Percentiles rank a stretch among this genome's conserved stretches.
phyloP scores from a whole-genome alignment of 2,888 invertebrate species.

The Alviniconcha strummeri region DNA sequence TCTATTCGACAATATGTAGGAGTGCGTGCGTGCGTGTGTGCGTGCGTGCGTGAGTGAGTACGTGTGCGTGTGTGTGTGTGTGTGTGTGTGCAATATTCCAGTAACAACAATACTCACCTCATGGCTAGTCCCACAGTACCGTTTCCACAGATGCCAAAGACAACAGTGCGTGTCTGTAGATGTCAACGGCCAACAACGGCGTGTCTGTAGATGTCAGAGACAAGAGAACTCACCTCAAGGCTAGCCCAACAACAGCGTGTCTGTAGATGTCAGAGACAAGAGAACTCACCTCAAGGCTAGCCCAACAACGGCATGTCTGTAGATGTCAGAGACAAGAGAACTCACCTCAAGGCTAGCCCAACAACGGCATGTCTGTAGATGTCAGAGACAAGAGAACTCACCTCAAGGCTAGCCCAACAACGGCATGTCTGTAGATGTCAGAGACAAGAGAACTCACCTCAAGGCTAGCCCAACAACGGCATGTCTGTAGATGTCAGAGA shows the following conservation, averaged over 20 bases:
- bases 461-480: not conserved
- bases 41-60: not conserved
- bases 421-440: not conserved
- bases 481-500: not conserved
- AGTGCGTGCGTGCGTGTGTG: not conserved
- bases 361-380: too few species aligned
- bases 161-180: not conserved
- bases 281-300: conserved; percentile 17
- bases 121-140: not conserved
- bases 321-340: too few species aligned
- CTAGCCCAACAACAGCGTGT: too few species aligned
- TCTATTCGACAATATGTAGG: not conserved
- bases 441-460: not conserved
- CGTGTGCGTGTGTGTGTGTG: conserved; percentile 3
- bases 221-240: too few species aligned
- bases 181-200: not conserved
- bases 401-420: too few species aligned
- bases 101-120: not conserved
- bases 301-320: too few species aligned
- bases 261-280: not conserved
- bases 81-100: not conserved
- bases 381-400: too few species aligned
- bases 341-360: too few species aligned
- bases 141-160: not conserved
- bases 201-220: too few species aligned